phyloP scores from a whole-genome alignment of 2,888 invertebrate genomes.

The Drosophila testacea region DNA sequence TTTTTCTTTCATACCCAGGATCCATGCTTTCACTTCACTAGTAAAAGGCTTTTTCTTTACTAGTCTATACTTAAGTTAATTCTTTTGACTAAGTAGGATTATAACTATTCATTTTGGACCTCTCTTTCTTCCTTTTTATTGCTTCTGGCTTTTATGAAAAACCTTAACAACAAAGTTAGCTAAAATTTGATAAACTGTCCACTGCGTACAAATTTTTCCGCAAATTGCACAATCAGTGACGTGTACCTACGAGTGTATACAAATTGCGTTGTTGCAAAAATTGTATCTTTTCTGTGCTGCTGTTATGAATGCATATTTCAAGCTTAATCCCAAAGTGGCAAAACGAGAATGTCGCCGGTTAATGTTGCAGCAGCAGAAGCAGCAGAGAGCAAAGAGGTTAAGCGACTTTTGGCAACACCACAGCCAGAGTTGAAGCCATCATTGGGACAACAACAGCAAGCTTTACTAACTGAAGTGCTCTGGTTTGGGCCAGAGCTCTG shows the following conservation, averaged over 20 bases:
- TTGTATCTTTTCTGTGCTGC: constrained; percentile 41
- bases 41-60: too few species aligned
- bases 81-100: background rate
- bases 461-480: constrained; percentile 15
- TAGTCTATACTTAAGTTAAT: background rate
- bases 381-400: constrained; percentile 47
- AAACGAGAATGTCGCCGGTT: constrained; percentile 70
- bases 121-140: background rate
- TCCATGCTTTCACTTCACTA: too few species aligned
- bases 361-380: constrained; percentile 59
- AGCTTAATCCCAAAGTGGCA: constrained; percentile 79
- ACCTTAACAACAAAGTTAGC: background rate
- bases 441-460: constrained; percentile 33
- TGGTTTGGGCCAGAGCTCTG: constrained; percentile 12
- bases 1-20: too few species aligned
- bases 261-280: constrained; percentile 11
- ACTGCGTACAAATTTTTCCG: background rate
- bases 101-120: background rate
- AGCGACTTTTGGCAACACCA: constrained; percentile 70
- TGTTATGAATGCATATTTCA: constrained; percentile 79
- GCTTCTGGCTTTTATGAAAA: background rate
- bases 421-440: constrained; percentile 23
- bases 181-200: background rate
- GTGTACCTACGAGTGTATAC: constrained; percentile 37
- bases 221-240: background rate